These are phyloP conservation scores for Phylloscopus collybita DNA, from an alignment of 2,797 vertebrate genomes.

Conservation along the genomic window DNA sequence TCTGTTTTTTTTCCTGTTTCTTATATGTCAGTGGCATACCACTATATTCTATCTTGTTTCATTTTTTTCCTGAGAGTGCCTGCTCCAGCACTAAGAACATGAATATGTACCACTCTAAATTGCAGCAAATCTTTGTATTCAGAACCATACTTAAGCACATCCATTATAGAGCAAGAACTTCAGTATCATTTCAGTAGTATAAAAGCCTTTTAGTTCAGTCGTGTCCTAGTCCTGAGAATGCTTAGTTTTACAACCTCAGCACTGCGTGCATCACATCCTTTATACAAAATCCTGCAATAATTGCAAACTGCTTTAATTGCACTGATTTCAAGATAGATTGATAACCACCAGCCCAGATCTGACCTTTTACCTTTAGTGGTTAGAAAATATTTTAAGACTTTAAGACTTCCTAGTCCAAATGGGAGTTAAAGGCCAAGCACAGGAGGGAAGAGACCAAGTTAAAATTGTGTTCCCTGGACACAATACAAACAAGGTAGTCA, in stretches of 20 bases:
- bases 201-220: background rate
- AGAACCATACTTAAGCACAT: background rate
- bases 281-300: background rate
- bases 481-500: background rate
- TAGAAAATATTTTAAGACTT: background rate
- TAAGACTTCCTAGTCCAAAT: background rate
- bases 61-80: background rate
- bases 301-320: background rate
- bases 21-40: too few relatives aligned
- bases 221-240: background rate
- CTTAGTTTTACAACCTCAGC: background rate
- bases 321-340: background rate
- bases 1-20: background rate
- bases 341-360: background rate
- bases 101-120: background rate
- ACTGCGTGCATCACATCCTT: rapidly evolving
- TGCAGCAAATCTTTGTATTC: background rate
- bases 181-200: background rate
- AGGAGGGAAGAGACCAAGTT: background rate
- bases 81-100: background rate
- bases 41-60: background rate
- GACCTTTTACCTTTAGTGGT: background rate
- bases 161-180: background rate
- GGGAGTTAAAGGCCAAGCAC: background rate
- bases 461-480: background rate